Evolutionary conservation across 2,797 vertebrate species (phyloP), one percentile per base, ranked within the genome.

Genomic region (Meriones psammophilus): DNA sequence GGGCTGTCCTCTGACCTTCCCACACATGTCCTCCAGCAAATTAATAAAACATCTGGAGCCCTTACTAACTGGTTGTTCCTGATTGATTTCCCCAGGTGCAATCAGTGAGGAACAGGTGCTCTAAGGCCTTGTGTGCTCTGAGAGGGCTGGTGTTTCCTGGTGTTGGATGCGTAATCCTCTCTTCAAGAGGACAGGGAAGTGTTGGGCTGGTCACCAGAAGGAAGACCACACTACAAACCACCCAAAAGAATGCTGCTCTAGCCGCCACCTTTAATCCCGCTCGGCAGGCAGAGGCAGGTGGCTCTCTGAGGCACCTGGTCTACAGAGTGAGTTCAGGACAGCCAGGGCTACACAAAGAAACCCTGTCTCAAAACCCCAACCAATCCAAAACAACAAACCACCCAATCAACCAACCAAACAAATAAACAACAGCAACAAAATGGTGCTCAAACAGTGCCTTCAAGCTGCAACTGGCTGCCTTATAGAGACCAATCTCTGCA

Each of bases 101-200:
- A 50, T 50, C 50, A 50, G 50, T 9, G 10, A 50, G 50, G 8
- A 50, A 50, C 50, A 50, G 50, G 50, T 50, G 50, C 50, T 50
- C 50, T 50, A 50, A 50, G 50, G 50, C 50, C 50, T 50, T 50
- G 50, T 50, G 79, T 87, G 77, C 46, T 90, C 83, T 79, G 62
- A 95, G 73, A 74, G 58, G 94, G 91, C 33, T 0, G 20, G 26
- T 42, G 46, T 94, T 97, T 95, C 94, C 94, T 96, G 94, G 79
- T 10, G 66, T 88, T 86, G 79, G 62, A 87, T 87, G 66, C 42
- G 71, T 77, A 85, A 89, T 94, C 69, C 58, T 92, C 42, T 64
- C 24, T 78, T 74, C 26, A 46, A 74, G 69, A 91, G 68, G 89
- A 92, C 8, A 89, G 58, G 89, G 58, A 94, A 94, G 83, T 88